phyloP scores from a whole-genome alignment of 2,888 invertebrate species.

The Sylvicola fuscatus region DNA sequence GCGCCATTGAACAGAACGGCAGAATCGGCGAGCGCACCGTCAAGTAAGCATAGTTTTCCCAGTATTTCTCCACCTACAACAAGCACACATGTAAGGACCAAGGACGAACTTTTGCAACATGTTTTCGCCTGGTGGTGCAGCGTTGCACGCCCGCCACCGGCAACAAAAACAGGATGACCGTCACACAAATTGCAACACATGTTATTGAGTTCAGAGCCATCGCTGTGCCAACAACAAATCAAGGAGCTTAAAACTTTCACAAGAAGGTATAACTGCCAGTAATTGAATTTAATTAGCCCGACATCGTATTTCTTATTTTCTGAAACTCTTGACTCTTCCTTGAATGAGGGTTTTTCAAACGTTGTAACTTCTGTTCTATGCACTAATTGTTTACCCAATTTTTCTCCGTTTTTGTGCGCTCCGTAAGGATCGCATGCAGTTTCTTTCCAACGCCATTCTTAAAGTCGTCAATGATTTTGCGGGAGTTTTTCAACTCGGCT shows the following conservation, averaged over 20 bases:
- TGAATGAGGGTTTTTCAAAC: too few relatives aligned
- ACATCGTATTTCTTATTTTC: too few relatives aligned
- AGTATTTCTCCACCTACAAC: slow-evolving; percentile 27
- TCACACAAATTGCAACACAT: not conserved
- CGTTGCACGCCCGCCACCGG: too few relatives aligned
- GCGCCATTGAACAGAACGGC: slow-evolving; percentile 30
- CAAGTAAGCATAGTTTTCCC: slow-evolving; percentile 34
- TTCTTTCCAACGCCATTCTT: slow-evolving; percentile 26
- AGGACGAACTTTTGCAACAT: not conserved
- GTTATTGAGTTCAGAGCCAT: too few relatives aligned
- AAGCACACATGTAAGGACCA: too few relatives aligned
- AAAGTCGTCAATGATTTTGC: slow-evolving; percentile 27
- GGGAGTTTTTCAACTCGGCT: slow-evolving; percentile 25
- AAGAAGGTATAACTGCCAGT: too few relatives aligned
- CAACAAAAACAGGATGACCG: not conserved
- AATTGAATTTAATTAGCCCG: too few relatives aligned
- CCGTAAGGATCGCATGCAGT: slow-evolving; percentile 26
- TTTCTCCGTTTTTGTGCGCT: slow-evolving; percentile 23
- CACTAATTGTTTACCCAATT: slow-evolving; percentile 27
- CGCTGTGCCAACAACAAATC: too few relatives aligned
- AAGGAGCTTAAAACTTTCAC: too few relatives aligned
- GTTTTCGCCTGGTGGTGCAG: too few relatives aligned
- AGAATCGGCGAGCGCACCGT: slow-evolving; percentile 26
- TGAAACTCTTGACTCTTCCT: too few relatives aligned
- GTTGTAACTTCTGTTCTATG: not conserved